These are phyloP conservation scores for Fragum sueziense DNA, from an alignment of 2,888 invertebrate species.

Conservation along the genomic window DNA sequence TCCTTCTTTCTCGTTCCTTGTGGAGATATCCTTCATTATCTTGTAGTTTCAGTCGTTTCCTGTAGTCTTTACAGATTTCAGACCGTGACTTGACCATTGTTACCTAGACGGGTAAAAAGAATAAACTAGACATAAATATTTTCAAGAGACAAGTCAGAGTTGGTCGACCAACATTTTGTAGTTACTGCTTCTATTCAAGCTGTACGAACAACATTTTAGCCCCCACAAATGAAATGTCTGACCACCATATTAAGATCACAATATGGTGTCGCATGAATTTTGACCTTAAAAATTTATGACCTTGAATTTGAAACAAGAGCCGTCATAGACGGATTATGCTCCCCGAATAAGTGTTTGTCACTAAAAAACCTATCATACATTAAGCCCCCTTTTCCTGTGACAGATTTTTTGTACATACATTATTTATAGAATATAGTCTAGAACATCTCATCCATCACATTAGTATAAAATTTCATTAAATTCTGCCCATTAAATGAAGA, in stretches of 20 bases:
- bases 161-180: background rate
- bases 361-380: too few relatives aligned
- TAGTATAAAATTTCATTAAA: too few relatives aligned
- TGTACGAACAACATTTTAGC: background rate
- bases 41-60: conserved; percentile 16
- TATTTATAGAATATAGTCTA: too few relatives aligned
- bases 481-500: too few relatives aligned
- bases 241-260: background rate
- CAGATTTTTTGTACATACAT: too few relatives aligned
- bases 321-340: too few relatives aligned
- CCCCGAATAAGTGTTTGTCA: too few relatives aligned
- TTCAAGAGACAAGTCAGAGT: background rate
- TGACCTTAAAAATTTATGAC: background rate
- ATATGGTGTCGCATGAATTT: background rate
- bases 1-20: conserved; percentile 27
- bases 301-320: background rate
- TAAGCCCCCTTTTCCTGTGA: too few relatives aligned
- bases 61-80: conserved; percentile 32
- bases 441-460: too few relatives aligned
- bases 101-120: background rate
- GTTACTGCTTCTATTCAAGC: background rate
- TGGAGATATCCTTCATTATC: conserved; percentile 33
- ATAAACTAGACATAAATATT: background rate
- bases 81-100: conserved; percentile 32
- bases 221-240: background rate